Base-by-base conservation (phyloP, 2,113 vertebrate species). In the Phalacrocorax carbo region DNA sequence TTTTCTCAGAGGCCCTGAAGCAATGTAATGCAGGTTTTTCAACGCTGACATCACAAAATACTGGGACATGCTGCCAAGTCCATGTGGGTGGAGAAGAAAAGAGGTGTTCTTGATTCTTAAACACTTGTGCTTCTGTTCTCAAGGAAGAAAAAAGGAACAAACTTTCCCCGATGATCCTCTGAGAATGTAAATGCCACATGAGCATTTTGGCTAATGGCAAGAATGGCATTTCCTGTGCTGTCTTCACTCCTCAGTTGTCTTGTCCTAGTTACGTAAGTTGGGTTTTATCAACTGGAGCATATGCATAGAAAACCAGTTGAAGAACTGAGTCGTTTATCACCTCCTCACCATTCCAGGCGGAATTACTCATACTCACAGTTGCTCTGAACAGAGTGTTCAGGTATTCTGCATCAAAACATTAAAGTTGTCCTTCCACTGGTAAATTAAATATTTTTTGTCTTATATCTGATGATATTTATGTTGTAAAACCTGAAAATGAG, bases 201-300 rank as follows among this genome's bases (percentile, higher is more conserved):
- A 81, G 22, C 51, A 10, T 95, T 88, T 89, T 78, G 84, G 81
- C 83, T 88, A 57, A 48, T 2, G 4, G 69, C 69, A 85, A 75
- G 86, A 81, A 52, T 97, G 88, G 77, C 69, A 88, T 97, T 97
- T 97, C 96, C 97, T 95, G 44, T 93, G 83, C 86, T 77, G 86
- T 71, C 73, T 96, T 95, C 55, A 61, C 79, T 90, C 90, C 78
- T 90, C 58, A 70, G 10, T 64, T 93, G 78, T 77, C 77, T 94
- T 82, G 72, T 96, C 94, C 95, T 81, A 69, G 61, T 93, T 90
- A 94, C 22, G 11, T 96, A 97, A 96, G 94, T 94, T 72, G 81
- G 96, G 60, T 93, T 96, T 96, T 94, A 87, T 68, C 79, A 91
- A 81, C 36, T 86, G 88, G 73, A 90, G 72, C 85, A 83, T 85